A percentile compares a stretch with the other conserved stretches of the same genome.
Conservation (phyloP, 2,797 vertebrate genomes). For the Euphonia xanthogaster region DNA sequence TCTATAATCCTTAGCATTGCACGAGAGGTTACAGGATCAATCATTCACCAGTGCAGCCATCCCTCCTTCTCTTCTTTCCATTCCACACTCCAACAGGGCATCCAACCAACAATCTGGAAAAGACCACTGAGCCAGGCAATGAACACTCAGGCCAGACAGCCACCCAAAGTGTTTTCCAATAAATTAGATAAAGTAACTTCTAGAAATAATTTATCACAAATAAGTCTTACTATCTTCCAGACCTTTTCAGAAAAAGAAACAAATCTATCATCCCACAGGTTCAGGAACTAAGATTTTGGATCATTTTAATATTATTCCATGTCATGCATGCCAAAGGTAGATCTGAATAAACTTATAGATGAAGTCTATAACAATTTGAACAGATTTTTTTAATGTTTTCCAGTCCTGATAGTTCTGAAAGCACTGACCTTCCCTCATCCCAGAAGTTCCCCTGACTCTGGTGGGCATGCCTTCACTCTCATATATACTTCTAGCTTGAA, state of each 20-base stretch:
- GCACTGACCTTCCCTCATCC: not conserved
- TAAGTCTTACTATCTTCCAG: not conserved
- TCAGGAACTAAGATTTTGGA: not conserved
- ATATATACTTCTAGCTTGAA: not conserved
- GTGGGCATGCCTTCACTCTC: not conserved
- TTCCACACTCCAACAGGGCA: not conserved
- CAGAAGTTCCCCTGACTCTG: not conserved
- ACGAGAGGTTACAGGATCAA: not conserved
- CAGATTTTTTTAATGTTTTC: not conserved
- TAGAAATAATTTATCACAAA: not conserved
- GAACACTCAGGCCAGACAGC: not conserved
- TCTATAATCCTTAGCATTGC: not conserved
- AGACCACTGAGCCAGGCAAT: not conserved
- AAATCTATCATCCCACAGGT: accelerated
- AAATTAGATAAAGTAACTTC: not conserved
- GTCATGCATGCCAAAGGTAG: not conserved
- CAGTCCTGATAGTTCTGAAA: not conserved
- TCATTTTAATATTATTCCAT: not conserved
- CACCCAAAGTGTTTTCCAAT: not conserved
- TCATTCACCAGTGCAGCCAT: not conserved
- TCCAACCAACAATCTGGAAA: not conserved
- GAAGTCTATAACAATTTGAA: not conserved
- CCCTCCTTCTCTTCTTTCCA: not conserved
- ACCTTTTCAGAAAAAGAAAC: not conserved
- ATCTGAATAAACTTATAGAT: not conserved